These are phyloP conservation scores for Pyrochroa serraticornis DNA, from an alignment of 2,888 invertebrate species.

Conservation along the genomic window DNA sequence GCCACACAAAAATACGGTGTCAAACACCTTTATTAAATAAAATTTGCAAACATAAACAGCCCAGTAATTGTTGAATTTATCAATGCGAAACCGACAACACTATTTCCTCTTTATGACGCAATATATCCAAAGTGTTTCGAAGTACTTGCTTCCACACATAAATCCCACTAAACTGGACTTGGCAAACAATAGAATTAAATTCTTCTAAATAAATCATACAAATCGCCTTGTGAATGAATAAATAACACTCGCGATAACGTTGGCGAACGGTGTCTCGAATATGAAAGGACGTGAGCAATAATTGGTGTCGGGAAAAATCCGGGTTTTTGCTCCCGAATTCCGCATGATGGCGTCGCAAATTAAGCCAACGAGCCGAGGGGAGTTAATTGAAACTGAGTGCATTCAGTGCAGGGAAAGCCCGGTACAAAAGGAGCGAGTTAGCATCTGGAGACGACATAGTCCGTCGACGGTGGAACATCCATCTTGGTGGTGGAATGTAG, in stretches of 20 bases:
- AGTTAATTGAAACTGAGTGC: slow-evolving; percentile 24
- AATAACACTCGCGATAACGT: slow-evolving; percentile 1
- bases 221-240: slow-evolving; percentile 17
- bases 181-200: slow-evolving; percentile 42
- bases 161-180: slow-evolving; percentile 39
- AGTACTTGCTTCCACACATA: slow-evolving; percentile 39
- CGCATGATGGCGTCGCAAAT: no score
- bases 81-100: slow-evolving; percentile 30
- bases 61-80: slow-evolving; percentile 30
- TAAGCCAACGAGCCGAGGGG: background rate
- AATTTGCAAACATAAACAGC: slow-evolving; percentile 19
- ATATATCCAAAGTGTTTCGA: slow-evolving; percentile 43
- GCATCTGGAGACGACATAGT: slow-evolving; percentile 25
- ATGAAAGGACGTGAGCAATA: no score
- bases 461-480: slow-evolving; percentile 23
- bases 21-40: slow-evolving; percentile 1
- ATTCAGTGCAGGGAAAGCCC: slow-evolving; percentile 9
- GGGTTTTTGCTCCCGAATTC: no score
- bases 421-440: slow-evolving; percentile 17
- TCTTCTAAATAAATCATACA: slow-evolving; percentile 38
- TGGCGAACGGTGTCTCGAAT: no score
- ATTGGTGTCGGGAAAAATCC: no score
- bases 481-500: slow-evolving; percentile 29
- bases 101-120: slow-evolving; percentile 39
- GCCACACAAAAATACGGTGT: background rate